These are phyloP conservation scores for Trichopria drosophilae DNA, from an alignment of 2,888 invertebrate genomes.

Conservation along the genomic window DNA sequence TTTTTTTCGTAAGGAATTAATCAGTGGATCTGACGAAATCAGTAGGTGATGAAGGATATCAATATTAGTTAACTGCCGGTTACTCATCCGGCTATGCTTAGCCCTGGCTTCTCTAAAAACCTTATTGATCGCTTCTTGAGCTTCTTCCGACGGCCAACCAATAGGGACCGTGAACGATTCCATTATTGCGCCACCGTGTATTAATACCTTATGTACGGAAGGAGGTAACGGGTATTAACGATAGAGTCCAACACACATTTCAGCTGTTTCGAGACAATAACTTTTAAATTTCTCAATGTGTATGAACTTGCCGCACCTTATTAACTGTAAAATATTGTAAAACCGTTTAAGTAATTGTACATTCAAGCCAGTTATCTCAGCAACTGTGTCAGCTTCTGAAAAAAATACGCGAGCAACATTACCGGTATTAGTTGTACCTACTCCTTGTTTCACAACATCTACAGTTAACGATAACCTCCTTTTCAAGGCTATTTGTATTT, in stretches of 20 bases:
- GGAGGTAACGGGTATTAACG: conserved; percentile 36
- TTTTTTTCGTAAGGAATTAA: too few relatives aligned
- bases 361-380: conserved; percentile 13
- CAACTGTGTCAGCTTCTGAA: conserved; percentile 12
- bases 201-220: conserved; percentile 31
- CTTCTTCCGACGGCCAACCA: conserved; percentile 27
- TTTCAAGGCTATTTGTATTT: conserved; percentile 9
- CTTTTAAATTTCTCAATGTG: conserved; percentile 21
- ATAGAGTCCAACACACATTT: conserved; percentile 25
- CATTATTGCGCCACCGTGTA: conserved; percentile 30
- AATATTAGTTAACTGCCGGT: conserved; percentile 6
- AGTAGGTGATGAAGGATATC: conserved; percentile 17
- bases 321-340: conserved; percentile 21
- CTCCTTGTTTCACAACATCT: conserved; percentile 19
- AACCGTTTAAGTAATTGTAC: conserved; percentile 10
- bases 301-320: conserved; percentile 19
- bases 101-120: conserved; percentile 1
- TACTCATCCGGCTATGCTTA: conserved; percentile 12
- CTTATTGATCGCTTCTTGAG: conserved; percentile 21
- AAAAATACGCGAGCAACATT: conserved; percentile 22
- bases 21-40: conserved; percentile 18
- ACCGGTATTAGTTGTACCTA: conserved; percentile 15
- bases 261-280: conserved; percentile 27
- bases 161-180: conserved; percentile 14
- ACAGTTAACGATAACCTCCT: conserved; percentile 14